Evolutionary conservation across 2,888 invertebrate species (phyloP), one percentile per base, ranked within the genome.

Genomic region (Furcula furcula): DNA sequence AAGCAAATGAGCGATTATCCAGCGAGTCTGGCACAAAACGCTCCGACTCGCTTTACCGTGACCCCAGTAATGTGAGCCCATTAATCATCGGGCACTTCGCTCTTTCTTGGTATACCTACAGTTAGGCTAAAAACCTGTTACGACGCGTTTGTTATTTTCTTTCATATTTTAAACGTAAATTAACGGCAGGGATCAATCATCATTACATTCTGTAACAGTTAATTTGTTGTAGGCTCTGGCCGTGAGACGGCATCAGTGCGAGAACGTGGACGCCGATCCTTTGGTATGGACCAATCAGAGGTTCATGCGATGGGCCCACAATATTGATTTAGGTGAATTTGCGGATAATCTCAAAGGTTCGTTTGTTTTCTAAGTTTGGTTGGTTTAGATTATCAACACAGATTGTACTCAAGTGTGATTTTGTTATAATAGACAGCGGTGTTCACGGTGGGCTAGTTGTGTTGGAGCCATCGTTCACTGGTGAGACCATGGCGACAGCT

Each of bases 271-370:
- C 72, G 94, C 94, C 3, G 98, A 98, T 88, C 97, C 97, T 30
- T 90, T 98, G 56, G 97, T 98, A 32, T 98, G 98, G 98, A 97
- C 97, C 60, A 98, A 97, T 89, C 95, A 96, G 74, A 92, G 97
- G 68, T 96, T 98, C 77, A 94, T 97, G 64, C 93, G 96, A 70
- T 98, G 98, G 98, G 95, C 97, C 15, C 92, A 96, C 65, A 95
- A 95, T 76, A 97, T 98, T 72, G 97, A 98, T 89, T 91, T 98
- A 65, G 94, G 94, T 39, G 98, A 98, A 90, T 98, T 97, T 77
- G 95, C 97, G 53, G 96, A 96, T 54, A 97, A 97, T 83, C 90
- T 98, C 23, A 96, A 96, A 93, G 96, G 96, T 95, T 64, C 65
- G 55, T 50, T 41, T 40, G 52, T 46, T 48, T 29, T 28, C 19